Conservation (phyloP, 2,113 vertebrate genomes). For the Colossoma macropomum region DNA sequence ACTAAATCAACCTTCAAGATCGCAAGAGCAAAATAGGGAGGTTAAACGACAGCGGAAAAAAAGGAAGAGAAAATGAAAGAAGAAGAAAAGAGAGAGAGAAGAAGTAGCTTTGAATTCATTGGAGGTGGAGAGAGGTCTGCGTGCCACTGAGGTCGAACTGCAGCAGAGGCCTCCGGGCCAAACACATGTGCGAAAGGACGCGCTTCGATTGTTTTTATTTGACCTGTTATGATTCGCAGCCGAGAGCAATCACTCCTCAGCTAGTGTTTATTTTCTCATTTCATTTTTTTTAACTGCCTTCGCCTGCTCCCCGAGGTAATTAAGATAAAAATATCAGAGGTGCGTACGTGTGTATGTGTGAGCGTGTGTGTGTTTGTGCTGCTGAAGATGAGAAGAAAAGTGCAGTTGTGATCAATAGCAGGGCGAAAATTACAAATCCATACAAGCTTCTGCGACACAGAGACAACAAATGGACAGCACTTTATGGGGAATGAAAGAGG, state of each 20-base stretch:
- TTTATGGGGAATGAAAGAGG: slow-evolving; percentile 19
- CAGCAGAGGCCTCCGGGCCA: slow-evolving; percentile 43
- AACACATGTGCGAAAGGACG: slow-evolving; percentile 49
- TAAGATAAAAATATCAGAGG: slow-evolving; percentile 59
- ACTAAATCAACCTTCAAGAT: slow-evolving; percentile 35
- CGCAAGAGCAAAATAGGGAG: slow-evolving; percentile 39
- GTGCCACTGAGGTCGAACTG: slow-evolving; percentile 37
- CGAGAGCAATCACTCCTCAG: slow-evolving; percentile 40
- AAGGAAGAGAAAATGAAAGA: neutral
- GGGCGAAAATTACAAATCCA: slow-evolving; percentile 59
- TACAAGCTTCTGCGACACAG: slow-evolving; percentile 37
- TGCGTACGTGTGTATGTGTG: slow-evolving; percentile 4
- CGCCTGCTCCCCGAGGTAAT: slow-evolving; percentile 53
- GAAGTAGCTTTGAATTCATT: slow-evolving; percentile 19
- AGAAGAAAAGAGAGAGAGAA: slow-evolving; percentile 3
- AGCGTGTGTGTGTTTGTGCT: slow-evolving; percentile 23
- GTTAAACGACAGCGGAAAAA: neutral
- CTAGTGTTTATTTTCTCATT: slow-evolving; percentile 56
- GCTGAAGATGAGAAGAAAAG: slow-evolving; percentile 47
- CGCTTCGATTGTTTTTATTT: slow-evolving; percentile 50
- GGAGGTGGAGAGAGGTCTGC: slow-evolving; percentile 20
- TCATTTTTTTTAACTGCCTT: slow-evolving; percentile 54
- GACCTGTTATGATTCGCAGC: slow-evolving; percentile 48
- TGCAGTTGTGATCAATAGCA: slow-evolving; percentile 53
- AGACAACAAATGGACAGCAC: slow-evolving; percentile 42